A percentile compares a stretch with the other conserved stretches of the same genome.
These are phyloP conservation scores for Botia kubotai DNA, from an alignment of 2,797 vertebrate species.

Conservation along the genomic window DNA sequence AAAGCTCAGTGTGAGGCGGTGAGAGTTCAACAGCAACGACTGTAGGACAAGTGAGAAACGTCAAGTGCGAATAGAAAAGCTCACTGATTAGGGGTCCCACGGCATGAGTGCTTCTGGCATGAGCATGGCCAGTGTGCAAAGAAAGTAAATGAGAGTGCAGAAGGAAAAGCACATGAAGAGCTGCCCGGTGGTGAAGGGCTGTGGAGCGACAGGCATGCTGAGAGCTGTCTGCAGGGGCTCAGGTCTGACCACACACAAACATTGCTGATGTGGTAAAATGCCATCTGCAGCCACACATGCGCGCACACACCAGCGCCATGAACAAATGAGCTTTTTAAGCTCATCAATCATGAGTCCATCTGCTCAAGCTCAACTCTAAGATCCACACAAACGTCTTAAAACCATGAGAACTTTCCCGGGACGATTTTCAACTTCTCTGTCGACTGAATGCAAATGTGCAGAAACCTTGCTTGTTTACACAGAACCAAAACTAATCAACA, in stretches of 20 bases:
- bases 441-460: constrained; percentile 1
- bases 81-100: constrained; percentile 16
- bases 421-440: neutral
- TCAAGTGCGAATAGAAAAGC: constrained; percentile 4
- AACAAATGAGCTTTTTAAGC: constrained; percentile 25
- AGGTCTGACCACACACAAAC: constrained; percentile 52
- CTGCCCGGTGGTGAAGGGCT: constrained; percentile 56
- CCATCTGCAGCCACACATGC: constrained; percentile 35
- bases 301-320: constrained; percentile 23
- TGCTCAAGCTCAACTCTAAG: constrained; percentile 25
- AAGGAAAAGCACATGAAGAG: constrained; percentile 48
- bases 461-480: constrained; percentile 22
- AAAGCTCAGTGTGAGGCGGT: neutral
- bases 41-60: neutral
- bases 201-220: constrained; percentile 51
- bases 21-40: neutral
- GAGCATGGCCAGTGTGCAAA: constrained; percentile 28
- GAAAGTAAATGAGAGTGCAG: constrained; percentile 42
- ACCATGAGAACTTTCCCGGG: constrained; percentile 1
- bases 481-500: constrained; percentile 38
- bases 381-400: neutral
- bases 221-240: constrained; percentile 52
- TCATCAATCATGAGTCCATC: constrained; percentile 36
- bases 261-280: constrained; percentile 28
- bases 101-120: constrained; percentile 26